These are phyloP conservation scores for Simalia tracyae DNA, from an alignment of 2,797 vertebrate species.

Conservation along the genomic window DNA sequence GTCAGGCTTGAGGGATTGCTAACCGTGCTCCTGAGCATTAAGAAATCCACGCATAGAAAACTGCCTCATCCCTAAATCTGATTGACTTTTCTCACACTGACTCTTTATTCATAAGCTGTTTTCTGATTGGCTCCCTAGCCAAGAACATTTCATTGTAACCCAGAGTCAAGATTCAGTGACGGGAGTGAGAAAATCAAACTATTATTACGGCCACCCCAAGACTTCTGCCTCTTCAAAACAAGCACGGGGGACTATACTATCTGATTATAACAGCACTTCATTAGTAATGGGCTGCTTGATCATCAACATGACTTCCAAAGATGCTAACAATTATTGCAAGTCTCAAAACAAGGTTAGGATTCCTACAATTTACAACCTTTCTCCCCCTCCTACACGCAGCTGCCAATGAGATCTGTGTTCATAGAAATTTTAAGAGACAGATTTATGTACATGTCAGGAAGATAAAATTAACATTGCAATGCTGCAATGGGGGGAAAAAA, in stretches of 20 bases:
- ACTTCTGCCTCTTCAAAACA: background rate
- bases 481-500: constrained; percentile 58
- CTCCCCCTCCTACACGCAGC: rapidly evolving
- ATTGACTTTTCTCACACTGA: background rate
- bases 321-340: background rate
- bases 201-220: background rate
- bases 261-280: constrained; percentile 45
- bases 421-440: rapidly evolving
- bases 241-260: background rate
- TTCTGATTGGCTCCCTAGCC: rapidly evolving
- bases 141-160: background rate
- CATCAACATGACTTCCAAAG: constrained; percentile 14
- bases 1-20: background rate
- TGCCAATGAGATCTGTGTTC: background rate
- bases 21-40: background rate
- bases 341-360: background rate
- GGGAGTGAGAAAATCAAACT: background rate
- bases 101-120: background rate
- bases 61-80: background rate
- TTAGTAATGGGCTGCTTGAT: constrained; percentile 24
- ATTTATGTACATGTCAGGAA: rapidly evolving
- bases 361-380: background rate
- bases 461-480: constrained; percentile 14
- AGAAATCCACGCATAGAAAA: constrained; percentile 8
- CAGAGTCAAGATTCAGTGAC: background rate